Evolutionary conservation across 2,888 invertebrate genomes (phyloP), one percentile per base, ranked within the genome.

Genomic region (Teleiodes luculella): DNA sequence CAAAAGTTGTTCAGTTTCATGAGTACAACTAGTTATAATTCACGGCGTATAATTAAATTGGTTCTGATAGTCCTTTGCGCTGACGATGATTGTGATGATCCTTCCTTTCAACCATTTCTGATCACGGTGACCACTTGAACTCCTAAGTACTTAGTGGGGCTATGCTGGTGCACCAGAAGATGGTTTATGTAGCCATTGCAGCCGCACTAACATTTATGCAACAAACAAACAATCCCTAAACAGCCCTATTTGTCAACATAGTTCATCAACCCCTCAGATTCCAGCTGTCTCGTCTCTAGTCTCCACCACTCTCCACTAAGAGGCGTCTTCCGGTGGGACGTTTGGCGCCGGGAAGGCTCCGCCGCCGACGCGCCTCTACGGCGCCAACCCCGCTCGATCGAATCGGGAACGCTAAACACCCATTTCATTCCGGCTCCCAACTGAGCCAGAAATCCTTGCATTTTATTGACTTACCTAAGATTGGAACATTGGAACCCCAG

Each of bases 291-390:
- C 37, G 35, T 47, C 39, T 43, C 50, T 41, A 43, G n/a, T n/a
- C n/a, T n/a, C n/a, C n/a, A n/a, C n/a, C n/a, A n/a, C n/a, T 20
- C 28, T 48, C 39, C 11, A 11, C 20, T 6, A 13, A 37, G 28
- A 39, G 51, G 14, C 50, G 24, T 7, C 36, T 41, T 52, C 37
- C 39, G 37, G 18, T 13, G n/a, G n/a, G n/a, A n/a, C n/a, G n/a
- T n/a, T n/a, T 16, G 55, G 55, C 55, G 55, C 55, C 55, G 20
- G 10, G 6, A 35, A 55, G 55, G 35, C 55, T 55, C 20, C 45
- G 31, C 20, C 47, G 41, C 7, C 8, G 20, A 1, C 51, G 33
- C 52, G 52, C n/a, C 54, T 11, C 14, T 16, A 6, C 35, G 48
- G 52, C 52, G 48, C 52, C 18, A 7, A 37, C 7, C 3, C 37